Evolutionary conservation across 2,797 vertebrate species (phyloP).

Genomic region (Clarias fuscus): DNA sequence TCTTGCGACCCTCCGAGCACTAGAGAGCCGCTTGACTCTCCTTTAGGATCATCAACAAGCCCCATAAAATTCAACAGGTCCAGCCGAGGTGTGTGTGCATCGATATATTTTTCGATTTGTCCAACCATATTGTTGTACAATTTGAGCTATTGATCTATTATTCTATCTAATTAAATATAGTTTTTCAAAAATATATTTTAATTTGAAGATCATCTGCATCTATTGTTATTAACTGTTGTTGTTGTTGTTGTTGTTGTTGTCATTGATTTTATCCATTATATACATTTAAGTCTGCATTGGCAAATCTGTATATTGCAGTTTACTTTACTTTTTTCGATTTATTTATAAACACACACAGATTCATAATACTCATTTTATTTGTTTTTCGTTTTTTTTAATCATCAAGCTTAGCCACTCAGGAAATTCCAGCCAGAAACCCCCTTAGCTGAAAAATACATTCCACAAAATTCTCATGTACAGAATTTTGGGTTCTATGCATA

Average conservation of each 20-base stretch:
- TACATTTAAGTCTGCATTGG: neutral
- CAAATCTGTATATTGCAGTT: neutral
- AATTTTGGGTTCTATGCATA: neutral
- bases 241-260: neutral
- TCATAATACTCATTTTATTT: neutral
- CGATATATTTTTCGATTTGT: neutral
- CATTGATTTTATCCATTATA: neutral
- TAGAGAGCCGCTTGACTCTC: conserved; percentile 80
- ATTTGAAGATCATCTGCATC: neutral
- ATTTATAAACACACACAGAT: neutral
- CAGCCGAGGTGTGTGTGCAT: conserved; percentile 73
- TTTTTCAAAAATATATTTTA: neutral
- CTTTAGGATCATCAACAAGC: conserved; percentile 76
- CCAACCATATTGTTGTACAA: neutral
- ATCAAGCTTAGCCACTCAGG: neutral
- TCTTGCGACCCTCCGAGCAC: conserved; percentile 76
- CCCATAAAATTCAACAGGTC: conserved; percentile 76
- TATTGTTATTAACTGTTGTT: neutral
- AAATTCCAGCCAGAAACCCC: neutral
- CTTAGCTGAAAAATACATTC: neutral
- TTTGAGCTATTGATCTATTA: neutral
- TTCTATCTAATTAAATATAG: neutral
- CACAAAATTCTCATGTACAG: neutral
- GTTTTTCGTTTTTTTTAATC: neutral
- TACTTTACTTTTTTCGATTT: neutral